These are phyloP conservation scores for Moxostoma hubbsi DNA, from an alignment of 2,797 vertebrate genomes.

Conservation along the genomic window DNA sequence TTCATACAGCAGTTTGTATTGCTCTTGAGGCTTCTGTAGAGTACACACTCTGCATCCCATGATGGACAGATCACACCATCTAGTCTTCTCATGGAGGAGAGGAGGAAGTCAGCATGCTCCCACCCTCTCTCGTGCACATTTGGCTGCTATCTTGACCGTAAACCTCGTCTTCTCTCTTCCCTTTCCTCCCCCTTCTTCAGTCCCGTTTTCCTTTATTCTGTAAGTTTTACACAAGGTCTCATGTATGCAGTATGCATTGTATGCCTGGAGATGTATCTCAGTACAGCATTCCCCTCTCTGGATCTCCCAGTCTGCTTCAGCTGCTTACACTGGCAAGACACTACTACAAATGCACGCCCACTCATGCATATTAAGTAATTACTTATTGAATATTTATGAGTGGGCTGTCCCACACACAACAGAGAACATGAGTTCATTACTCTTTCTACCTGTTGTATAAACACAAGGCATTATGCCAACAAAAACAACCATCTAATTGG, in stretches of 20 bases:
- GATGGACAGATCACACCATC: conserved; percentile 76
- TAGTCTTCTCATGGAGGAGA: conserved; percentile 62
- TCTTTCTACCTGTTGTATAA: conserved; percentile 64
- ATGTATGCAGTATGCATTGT: conserved; percentile 27
- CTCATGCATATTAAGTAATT: conserved; percentile 93
- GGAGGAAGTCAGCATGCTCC: conserved; percentile 46
- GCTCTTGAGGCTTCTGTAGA: conserved; percentile 91
- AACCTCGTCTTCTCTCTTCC: not conserved
- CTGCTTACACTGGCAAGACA: conserved; percentile 70
- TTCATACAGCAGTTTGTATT: conserved; percentile 96
- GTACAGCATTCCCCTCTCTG: conserved; percentile 57
- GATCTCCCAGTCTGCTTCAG: conserved; percentile 63
- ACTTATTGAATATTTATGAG: conserved; percentile 84
- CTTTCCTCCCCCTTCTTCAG: conserved; percentile 11
- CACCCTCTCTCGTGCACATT: conserved; percentile 38
- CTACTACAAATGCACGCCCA: conserved; percentile 80
- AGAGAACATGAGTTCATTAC: conserved; percentile 70
- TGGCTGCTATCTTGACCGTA: conserved; percentile 33
- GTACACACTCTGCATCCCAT: conserved; percentile 98
- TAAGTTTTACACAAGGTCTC: conserved; percentile 59
- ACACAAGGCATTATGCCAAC: conserved; percentile 74
- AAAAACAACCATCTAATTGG: conserved; percentile 63
- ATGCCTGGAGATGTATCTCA: conserved; percentile 45
- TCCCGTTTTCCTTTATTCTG: conserved; percentile 40
- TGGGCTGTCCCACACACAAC: conserved; percentile 68